Base-by-base conservation (phyloP, 2,888 invertebrate genomes). In the Aleiodes leptofemur region DNA sequence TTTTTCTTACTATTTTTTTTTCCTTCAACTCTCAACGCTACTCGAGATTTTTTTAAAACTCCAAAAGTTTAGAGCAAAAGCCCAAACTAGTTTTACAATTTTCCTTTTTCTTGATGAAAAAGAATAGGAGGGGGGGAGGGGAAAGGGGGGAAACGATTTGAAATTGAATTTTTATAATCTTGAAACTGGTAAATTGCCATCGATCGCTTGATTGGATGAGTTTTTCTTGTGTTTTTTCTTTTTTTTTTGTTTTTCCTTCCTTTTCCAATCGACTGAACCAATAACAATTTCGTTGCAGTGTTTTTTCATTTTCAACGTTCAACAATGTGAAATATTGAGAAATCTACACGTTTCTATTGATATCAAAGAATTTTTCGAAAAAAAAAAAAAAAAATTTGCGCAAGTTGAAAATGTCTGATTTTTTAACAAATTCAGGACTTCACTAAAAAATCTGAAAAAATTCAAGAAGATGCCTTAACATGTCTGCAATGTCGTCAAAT, bases 151-250 rank as follows among this genome's bases (percentile, higher is more conserved):
- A 29, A 34, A 59, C 59, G 34, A 59, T 59, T 59, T 14, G n/a
- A n/a, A 59, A 59, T 59, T 59, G 59, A 59, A 59, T 59, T 59
- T 59, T 59, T 59, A 59, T 59, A 59, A 59, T 38, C 38, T 34
- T 11, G 14, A 3, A 59, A n/a, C 38, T 31, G 31, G 34, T 38
- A 34, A n/a, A 64, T 64, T 64, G 43, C 43, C 48, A 64, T 48
- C 64, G 64, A 64, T 64, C 23, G 4, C 14, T 48, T 64, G 64
- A 64, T 64, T 64, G 64, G 48, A 64, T 43, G 48, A 43, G 14
- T 9, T 43, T 43, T 43, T 34, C 6, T 34, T 6, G 61, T 23
- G 57, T 14, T 38, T 8, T 16, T 55, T 4, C 9, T 64, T 13
- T 64, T 48, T 23, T 23, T 23, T 23, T 23, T 23, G 1, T 23